phyloP scores from a whole-genome alignment of 1,140 invertebrate species.

The Bombus confusus region DNA sequence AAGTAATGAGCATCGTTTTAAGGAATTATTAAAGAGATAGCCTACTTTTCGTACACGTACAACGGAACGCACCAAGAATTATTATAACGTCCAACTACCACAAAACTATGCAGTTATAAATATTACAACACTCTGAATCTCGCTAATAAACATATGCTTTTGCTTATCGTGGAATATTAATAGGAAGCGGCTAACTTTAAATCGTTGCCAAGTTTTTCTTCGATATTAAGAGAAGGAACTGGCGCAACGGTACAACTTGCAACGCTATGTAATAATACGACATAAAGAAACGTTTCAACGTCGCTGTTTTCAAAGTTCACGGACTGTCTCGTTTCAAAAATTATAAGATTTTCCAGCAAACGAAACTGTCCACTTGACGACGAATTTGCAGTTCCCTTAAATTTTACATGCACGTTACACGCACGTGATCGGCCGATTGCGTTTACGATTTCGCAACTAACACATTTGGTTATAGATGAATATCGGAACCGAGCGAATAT shows the following conservation, averaged over 20 bases:
- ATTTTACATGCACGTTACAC: too few species aligned
- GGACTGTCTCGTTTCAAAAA: neutral
- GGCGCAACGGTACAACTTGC: too few species aligned
- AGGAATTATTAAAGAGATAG: conserved; percentile 53
- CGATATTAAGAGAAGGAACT: too few species aligned
- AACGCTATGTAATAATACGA: too few species aligned
- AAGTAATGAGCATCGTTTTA: conserved; percentile 48
- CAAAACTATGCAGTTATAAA: conserved; percentile 5
- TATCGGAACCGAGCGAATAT: conserved; percentile 29
- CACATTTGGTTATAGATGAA: neutral
- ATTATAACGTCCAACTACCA: conserved; percentile 18
- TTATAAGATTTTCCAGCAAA: neutral
- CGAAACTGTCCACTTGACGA: neutral
- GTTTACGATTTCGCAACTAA: conserved; percentile 30
- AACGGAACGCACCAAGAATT: conserved; percentile 27
- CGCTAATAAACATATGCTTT: conserved; percentile 5
- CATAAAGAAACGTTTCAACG: too few species aligned
- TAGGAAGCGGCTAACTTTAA: too few species aligned
- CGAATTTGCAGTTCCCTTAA: neutral
- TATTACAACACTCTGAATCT: neutral
- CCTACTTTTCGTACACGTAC: conserved; percentile 33
- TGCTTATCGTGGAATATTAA: too few species aligned
- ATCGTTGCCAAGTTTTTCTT: too few species aligned
- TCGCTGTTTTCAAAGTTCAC: too few species aligned
- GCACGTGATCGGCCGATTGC: too few species aligned